phyloP scores from a whole-genome alignment of 1,140 invertebrate genomes.

The Calosoma granatense region DNA sequence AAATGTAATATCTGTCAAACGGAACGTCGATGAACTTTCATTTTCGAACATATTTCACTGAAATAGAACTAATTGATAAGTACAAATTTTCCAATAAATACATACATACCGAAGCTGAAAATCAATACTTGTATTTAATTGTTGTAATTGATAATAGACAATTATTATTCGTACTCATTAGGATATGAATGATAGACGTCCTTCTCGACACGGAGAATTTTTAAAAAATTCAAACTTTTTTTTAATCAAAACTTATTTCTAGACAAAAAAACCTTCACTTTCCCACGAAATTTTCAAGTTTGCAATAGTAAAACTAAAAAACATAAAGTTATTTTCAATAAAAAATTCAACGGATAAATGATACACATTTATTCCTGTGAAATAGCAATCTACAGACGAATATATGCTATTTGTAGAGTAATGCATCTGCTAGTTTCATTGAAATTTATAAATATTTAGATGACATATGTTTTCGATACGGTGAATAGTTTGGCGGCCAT shows the following conservation, averaged over 20 bases:
- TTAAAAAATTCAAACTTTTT: not conserved
- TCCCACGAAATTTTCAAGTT: not conserved
- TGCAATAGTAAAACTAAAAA: not conserved
- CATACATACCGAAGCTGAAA: too few relatives aligned
- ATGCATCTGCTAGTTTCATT: not conserved
- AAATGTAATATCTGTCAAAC: too few relatives aligned
- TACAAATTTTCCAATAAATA: too few relatives aligned
- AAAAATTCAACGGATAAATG: not conserved
- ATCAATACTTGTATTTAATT: too few relatives aligned
- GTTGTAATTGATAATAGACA: too few relatives aligned
- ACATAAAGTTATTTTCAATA: too few relatives aligned
- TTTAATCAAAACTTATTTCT: not conserved
- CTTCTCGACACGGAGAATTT: not conserved
- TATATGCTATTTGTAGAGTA: not conserved
- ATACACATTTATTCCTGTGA: not conserved
- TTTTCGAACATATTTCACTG: too few relatives aligned
- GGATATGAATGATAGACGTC: not conserved
- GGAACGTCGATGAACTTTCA: too few relatives aligned
- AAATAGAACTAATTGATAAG: too few relatives aligned
- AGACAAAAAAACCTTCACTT: not conserved
- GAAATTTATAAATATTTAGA: not conserved
- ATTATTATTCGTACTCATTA: not conserved
- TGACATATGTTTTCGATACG: not conserved
- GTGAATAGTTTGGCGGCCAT: conserved; percentile 2
- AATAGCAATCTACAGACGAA: not conserved